These are phyloP conservation scores for Lasioglossum vierecki DNA, from an alignment of 2,888 invertebrate genomes.

Conservation along the genomic window DNA sequence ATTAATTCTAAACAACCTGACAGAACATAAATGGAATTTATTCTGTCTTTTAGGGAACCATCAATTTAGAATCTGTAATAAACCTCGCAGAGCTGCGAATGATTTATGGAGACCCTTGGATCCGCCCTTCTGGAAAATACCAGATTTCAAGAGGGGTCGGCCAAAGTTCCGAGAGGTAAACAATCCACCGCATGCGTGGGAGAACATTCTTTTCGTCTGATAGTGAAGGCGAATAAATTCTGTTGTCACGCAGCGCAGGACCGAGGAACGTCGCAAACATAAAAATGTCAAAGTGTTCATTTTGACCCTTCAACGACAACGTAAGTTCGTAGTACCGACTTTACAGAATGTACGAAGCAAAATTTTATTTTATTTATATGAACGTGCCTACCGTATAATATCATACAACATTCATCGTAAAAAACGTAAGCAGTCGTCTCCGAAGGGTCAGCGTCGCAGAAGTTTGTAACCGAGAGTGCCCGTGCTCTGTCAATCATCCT, in stretches of 20 bases:
- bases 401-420: neutral
- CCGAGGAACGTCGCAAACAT: neutral
- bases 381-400: neutral
- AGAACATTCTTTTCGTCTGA: neutral
- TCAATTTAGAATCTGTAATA: constrained; percentile 3
- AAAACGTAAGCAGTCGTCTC: neutral
- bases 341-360: too few relatives aligned
- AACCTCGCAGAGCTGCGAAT: constrained; percentile 1
- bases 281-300: neutral
- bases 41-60: neutral
- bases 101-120: constrained; percentile 3
- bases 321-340: too few relatives aligned
- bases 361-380: too few relatives aligned
- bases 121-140: constrained; percentile 13
- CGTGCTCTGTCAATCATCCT: constrained; percentile 32
- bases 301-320: neutral
- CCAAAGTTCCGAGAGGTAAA: neutral
- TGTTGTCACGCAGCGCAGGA: neutral
- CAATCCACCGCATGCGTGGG: neutral
- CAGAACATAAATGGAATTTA: neutral
- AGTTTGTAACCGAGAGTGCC: constrained; percentile 22
- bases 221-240: constrained; percentile 12
- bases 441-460: neutral
- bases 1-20: neutral
- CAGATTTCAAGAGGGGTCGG: constrained; percentile 6